Evolutionary conservation across 1,140 invertebrate genomes (phyloP).

Genomic region (Hyphantria cunea): DNA sequence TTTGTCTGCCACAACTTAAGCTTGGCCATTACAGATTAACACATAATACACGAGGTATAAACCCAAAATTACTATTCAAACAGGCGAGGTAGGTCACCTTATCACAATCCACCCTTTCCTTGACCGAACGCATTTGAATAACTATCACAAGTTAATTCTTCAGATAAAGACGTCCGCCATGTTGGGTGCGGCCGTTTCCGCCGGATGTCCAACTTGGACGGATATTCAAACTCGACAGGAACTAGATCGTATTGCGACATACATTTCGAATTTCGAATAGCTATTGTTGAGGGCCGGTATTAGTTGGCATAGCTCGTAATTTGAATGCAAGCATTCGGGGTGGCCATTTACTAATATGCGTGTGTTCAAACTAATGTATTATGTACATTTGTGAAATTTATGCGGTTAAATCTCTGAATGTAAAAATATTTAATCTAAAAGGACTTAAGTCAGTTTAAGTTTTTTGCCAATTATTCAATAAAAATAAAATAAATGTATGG

Average conservation of each 20-base stretch:
- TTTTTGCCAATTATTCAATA: no score
- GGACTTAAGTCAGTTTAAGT: no score
- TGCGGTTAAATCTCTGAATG: no score
- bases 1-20: neutral
- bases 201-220: constrained; percentile 76
- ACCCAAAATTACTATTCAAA: constrained; percentile 15
- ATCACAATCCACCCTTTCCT: constrained; percentile 33
- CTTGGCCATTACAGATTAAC: neutral
- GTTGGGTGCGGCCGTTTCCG: constrained; percentile 70
- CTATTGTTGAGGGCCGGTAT: constrained; percentile 51
- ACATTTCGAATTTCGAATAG: constrained; percentile 77
- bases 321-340: neutral
- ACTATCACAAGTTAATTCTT: constrained; percentile 78
- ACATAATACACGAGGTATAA: neutral
- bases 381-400: no score
- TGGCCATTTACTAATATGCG: no score
- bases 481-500: no score
- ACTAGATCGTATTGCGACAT: constrained; percentile 73
- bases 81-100: constrained; percentile 1
- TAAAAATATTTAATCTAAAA: no score
- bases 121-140: constrained; percentile 67
- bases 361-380: no score
- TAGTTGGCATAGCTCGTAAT: constrained; percentile 1
- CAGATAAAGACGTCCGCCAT: constrained; percentile 73
- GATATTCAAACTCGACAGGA: constrained; percentile 78